Percentiles rank a stretch among this genome's conserved stretches.
Conservation (phyloP, 1,140 invertebrate genomes). For the Vanessa tameamea region DNA sequence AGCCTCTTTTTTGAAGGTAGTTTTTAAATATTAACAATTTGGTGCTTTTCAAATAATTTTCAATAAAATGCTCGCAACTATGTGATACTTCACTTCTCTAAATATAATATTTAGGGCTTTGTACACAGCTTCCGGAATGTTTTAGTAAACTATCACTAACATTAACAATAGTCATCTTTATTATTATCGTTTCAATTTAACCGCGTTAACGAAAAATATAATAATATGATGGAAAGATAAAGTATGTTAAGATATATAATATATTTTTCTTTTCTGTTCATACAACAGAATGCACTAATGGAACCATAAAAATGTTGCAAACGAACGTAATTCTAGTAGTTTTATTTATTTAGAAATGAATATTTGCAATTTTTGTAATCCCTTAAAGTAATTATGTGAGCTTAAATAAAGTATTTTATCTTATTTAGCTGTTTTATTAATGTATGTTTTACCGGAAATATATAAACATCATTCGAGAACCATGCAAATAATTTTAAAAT, state of each 20-base stretch:
- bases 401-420: conserved; percentile 79
- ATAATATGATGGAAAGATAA: conserved; percentile 1
- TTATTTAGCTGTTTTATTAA: conserved; percentile 55
- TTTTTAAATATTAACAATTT: conserved; percentile 60
- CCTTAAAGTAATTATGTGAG: conserved; percentile 66
- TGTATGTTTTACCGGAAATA: too few relatives aligned
- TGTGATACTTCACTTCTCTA: conserved; percentile 64
- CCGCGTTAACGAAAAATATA: background rate
- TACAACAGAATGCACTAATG: conserved; percentile 29
- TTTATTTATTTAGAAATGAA: conserved; percentile 71
- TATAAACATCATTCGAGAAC: too few relatives aligned
- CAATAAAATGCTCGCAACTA: conserved; percentile 62
- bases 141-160: conserved; percentile 73
- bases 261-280: conserved; percentile 5
- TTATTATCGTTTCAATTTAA: conserved; percentile 13
- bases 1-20: conserved; percentile 28
- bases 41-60: conserved; percentile 59
- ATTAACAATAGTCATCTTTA: conserved; percentile 52
- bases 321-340: conserved; percentile 55
- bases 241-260: conserved; percentile 8
- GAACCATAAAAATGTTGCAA: conserved; percentile 38
- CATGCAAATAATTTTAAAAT: too few relatives aligned
- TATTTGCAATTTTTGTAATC: conserved; percentile 53
- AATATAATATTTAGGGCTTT: conserved; percentile 72
- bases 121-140: conserved; percentile 80